Base-by-base conservation (phyloP, 2,797 vertebrate species). In the Amphiprion clarkii region DNA sequence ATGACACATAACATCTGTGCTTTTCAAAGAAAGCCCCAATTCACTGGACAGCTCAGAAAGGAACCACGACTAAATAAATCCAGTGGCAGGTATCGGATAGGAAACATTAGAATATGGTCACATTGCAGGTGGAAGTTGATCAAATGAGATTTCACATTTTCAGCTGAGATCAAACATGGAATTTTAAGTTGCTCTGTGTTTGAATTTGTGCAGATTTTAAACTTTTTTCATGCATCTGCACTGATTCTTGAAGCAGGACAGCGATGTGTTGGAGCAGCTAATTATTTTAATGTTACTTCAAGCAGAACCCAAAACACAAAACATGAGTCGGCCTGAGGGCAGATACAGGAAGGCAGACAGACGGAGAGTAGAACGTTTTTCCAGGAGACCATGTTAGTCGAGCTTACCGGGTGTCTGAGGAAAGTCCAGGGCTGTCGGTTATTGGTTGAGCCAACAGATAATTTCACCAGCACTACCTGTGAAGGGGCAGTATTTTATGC, bases 51-150 rank as follows among this genome's bases (percentile, higher is more conserved):
- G 62, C 25, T 48, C 29, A 3, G n/a, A 31, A 27, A 51, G 17
- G 27, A 71, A 56, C 39, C 40, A 68, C 5, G 8, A 25, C 19
- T 13, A 36, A 59, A 70, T 14, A 62, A 66, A 70, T 51, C 21
- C n/a, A 58, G 0, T 16, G 55, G 57, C n/a, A 36, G 52, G 7
- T 52, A 16, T 31, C 3, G 1, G 5, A 67, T 33, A 4, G 61
- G 40, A 46, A 49, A 40, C 0, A 1, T 21, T 33, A 10, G 3
- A 10, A 54, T 48, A 44, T 19, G 27, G 19, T 52, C 44, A 21
- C 29, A 42, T 7, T 16, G 25, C 51, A 39, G 52, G 42, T 25
- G 13, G 46, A 39, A 64, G 60, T 49, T 3, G 48, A 42, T 42
- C 40, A 13, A 42, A 13, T 14, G 3, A 11, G 10, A 5, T 1